Evolutionary conservation across 2,888 invertebrate species (phyloP).

Genomic region (Aspidiotus destructor): DNA sequence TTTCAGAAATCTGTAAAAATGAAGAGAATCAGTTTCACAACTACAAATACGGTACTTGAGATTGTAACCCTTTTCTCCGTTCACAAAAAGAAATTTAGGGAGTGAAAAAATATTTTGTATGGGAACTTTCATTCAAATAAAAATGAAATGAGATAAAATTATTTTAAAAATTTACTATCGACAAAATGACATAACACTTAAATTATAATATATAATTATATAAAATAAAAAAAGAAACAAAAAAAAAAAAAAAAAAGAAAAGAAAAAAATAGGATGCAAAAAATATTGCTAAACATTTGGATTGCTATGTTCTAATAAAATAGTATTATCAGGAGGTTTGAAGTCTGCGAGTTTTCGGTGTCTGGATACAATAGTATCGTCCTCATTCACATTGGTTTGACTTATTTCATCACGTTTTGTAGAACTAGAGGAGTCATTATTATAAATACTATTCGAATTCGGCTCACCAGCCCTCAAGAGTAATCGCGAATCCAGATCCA

Average conservation of each 20-base stretch:
- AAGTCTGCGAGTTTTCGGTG: conserved; percentile 19
- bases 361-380: not conserved
- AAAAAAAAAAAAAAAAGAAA: conserved; percentile 12
- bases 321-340: conserved; percentile 27
- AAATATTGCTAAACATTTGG: conserved; percentile 17
- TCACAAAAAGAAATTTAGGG: too few relatives aligned
- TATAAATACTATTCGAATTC: not conserved
- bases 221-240: conserved; percentile 20
- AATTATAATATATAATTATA: not conserved
- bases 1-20: too few relatives aligned
- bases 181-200: conserved; percentile 4
- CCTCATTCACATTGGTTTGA: not conserved
- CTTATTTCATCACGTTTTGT: not conserved
- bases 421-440: not conserved
- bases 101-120: too few relatives aligned
- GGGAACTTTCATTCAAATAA: too few relatives aligned
- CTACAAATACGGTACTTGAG: too few relatives aligned
- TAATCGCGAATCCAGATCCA: conserved; percentile 16
- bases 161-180: conserved; percentile 14
- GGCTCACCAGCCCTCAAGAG: not conserved
- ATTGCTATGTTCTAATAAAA: conserved; percentile 19
- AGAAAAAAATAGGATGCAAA: conserved; percentile 13
- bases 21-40: too few relatives aligned
- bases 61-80: too few relatives aligned
- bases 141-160: not conserved